These are phyloP conservation scores for Drosophila micromelanica DNA, from an alignment of 1,140 invertebrate species.

Conservation along the genomic window DNA sequence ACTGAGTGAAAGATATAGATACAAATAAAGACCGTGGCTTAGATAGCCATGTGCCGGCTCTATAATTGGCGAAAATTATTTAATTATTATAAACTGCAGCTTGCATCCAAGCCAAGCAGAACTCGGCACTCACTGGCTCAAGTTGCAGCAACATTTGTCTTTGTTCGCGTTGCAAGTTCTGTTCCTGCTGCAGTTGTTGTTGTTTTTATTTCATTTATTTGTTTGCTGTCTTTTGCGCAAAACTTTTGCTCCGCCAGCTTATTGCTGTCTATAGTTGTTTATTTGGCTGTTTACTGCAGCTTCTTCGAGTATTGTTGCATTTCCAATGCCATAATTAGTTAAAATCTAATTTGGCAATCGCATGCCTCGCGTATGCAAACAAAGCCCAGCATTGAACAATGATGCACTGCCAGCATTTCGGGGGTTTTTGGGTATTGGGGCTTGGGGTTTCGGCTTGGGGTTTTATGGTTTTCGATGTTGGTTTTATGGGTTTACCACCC, in stretches of 20 bases:
- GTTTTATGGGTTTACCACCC: conserved; percentile 34
- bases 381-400: conserved; percentile 42
- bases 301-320: conserved; percentile 53
- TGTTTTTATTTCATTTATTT: conserved; percentile 53
- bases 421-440: conserved; percentile 1
- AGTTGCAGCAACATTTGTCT: conserved; percentile 24
- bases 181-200: conserved; percentile 19
- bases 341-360: conserved; percentile 77
- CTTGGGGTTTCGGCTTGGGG: conserved; percentile 6
- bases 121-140: not conserved
- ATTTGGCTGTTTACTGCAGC: conserved; percentile 20
- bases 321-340: conserved; percentile 74
- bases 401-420: conserved; percentile 23
- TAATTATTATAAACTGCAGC: conserved; percentile 79
- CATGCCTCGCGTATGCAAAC: conserved; percentile 49
- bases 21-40: conserved; percentile 36
- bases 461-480: conserved; percentile 29
- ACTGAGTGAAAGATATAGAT: not conserved
- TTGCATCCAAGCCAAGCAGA: not conserved
- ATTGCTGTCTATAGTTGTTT: conserved; percentile 17
- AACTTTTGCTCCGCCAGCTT: conserved; percentile 34
- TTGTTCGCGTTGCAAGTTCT: conserved; percentile 11
- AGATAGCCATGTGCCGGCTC: conserved; percentile 54
- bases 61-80: conserved; percentile 79
- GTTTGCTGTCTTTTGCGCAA: conserved; percentile 42